Evolutionary conservation across 2,113 vertebrate species (phyloP).

Genomic region (Onychostruthus taczanowskii): DNA sequence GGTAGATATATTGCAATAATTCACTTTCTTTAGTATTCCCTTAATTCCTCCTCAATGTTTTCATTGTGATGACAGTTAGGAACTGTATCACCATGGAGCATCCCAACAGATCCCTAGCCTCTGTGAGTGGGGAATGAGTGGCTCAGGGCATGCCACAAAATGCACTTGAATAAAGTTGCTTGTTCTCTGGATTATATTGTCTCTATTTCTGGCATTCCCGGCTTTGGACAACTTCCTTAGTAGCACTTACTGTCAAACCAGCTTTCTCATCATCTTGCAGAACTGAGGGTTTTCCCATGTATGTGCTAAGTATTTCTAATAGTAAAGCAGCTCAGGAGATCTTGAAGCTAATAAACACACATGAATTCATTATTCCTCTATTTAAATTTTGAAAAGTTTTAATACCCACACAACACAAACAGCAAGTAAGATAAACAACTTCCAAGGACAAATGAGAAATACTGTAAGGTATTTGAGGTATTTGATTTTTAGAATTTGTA

Average conservation of each 20-base stretch:
- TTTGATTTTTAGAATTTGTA: background rate
- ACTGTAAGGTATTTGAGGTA: background rate
- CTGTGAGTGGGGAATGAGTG: fast-evolving
- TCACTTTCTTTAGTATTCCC: background rate
- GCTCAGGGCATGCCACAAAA: background rate
- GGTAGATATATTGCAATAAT: background rate
- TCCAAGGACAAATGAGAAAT: background rate
- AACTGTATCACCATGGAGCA: background rate
- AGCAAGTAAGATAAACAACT: background rate
- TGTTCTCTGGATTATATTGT: background rate
- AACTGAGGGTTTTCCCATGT: background rate
- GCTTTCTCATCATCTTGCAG: background rate
- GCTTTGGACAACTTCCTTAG: background rate
- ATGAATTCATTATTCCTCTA: background rate
- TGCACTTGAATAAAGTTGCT: background rate
- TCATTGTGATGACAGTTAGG: background rate
- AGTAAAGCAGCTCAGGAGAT: background rate
- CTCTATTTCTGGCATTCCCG: background rate
- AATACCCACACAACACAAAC: background rate
- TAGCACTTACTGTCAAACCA: background rate
- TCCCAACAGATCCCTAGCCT: background rate
- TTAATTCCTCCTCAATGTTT: background rate
- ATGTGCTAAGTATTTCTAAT: background rate
- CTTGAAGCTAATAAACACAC: background rate
- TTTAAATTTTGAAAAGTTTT: background rate